Base-by-base conservation (phyloP, 2,797 vertebrate genomes). In the Pseudochromis fuscus region DNA sequence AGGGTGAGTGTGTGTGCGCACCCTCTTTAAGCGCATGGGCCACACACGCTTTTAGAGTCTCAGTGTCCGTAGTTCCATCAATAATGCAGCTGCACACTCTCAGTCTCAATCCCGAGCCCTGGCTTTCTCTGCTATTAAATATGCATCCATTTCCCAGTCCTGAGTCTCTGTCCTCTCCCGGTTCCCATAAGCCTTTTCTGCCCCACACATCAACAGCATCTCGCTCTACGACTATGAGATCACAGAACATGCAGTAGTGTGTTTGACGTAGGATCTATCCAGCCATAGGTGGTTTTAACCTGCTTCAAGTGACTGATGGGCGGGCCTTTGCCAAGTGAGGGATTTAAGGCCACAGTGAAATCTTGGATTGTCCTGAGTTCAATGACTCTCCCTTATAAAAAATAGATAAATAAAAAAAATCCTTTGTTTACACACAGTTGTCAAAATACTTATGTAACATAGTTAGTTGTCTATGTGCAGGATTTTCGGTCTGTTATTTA, bases 41-140 rank as follows among this genome's bases (percentile, higher is more conserved):
- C 74, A 35, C 81, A 63, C 67, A 61, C 28, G 66, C 78, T 89
- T 87, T 89, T 79, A 88, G 77, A 72, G 87, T 88, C 80, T 91
- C 83, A 10, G 74, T 91, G 87, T 88, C 86, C 80, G 31, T 75
- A 59, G 72, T 74, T 67, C 28, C 67, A 93, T 94, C 80, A 94
- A 93, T 93, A 90, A 93, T 94, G 89, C 77, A 94, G 73, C 67
- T 48, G 52, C 64, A 82, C 83, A 85, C 88, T 91, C 81, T 88
- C 56, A 9, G 80, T 85, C 83, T 86, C 69, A 46, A 85, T 85
- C 74, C 76, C 31, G 65, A 85, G 79, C 74, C 84, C 51, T 59
- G 10, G 60, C 85, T 92, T 91, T 89, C 85, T 77, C 77, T 68
- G 21, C 58, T 64, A 93, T 93, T 91, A 92, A 94, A 91, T 89